Conservation (phyloP, 2,888 invertebrate genomes). For the Pomacea canaliculata region DNA sequence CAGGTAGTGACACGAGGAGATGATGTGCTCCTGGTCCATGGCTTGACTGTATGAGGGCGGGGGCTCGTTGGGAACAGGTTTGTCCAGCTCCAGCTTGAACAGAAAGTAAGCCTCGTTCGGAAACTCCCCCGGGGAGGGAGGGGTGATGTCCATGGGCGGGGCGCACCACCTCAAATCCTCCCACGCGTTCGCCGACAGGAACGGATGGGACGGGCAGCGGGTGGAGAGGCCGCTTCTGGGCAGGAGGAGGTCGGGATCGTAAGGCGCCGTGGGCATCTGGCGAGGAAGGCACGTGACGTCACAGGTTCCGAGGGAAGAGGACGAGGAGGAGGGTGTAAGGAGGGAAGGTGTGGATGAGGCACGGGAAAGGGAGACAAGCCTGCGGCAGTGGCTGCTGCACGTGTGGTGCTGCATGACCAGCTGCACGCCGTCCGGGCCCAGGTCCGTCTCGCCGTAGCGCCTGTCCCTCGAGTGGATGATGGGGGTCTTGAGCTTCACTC, state of each 20-base stretch:
- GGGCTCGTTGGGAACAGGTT: constrained; percentile 7
- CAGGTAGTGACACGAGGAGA: too few species aligned
- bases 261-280: constrained; percentile 17
- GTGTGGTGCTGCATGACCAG: constrained; percentile 31
- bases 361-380: neutral
- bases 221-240: neutral
- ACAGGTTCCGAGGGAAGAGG: neutral
- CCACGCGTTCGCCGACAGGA: too few species aligned
- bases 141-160: constrained; percentile 1
- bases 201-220: too few species aligned
- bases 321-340: neutral
- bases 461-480: constrained; percentile 31
- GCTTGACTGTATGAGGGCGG: constrained; percentile 17
- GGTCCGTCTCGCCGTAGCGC: constrained; percentile 32
- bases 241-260: constrained; percentile 1
- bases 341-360: neutral
- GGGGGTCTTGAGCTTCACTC: constrained; percentile 32
- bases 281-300: neutral
- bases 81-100: constrained; percentile 9
- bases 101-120: neutral
- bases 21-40: too few species aligned
- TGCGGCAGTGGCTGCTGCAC: constrained; percentile 35
- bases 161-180: neutral
- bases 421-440: constrained; percentile 27
- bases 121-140: neutral